These are phyloP conservation scores for Mythimna albipuncta DNA, from an alignment of 2,888 invertebrate genomes.

Conservation along the genomic window DNA sequence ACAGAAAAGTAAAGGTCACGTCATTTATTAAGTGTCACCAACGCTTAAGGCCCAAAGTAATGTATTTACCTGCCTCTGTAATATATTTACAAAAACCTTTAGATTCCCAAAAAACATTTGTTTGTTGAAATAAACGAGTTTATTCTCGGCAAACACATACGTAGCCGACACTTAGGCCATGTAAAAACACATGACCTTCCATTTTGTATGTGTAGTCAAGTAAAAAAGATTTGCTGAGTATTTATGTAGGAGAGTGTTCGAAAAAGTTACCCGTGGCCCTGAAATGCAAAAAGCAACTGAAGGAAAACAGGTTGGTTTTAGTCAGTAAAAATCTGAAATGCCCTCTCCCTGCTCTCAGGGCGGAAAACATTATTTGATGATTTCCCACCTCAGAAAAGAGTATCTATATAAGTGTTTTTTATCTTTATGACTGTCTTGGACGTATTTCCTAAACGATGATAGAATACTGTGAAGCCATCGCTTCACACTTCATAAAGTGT, in stretches of 20 bases:
- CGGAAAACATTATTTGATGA: too few relatives aligned
- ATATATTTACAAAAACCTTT: conserved; percentile 29
- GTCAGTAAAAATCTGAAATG: not conserved
- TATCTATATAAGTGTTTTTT: too few relatives aligned
- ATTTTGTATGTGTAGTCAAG: conserved; percentile 20
- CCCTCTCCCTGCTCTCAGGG: too few relatives aligned
- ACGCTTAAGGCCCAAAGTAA: conserved; percentile 5
- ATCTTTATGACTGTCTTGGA: conserved; percentile 13
- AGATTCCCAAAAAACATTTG: conserved; percentile 21
- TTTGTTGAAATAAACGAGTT: conserved; percentile 21
- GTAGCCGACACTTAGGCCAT: conserved; percentile 13
- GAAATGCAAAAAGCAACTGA: too few relatives aligned
- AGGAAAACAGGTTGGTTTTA: not conserved
- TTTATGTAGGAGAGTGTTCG: not conserved
- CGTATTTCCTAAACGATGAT: conserved; percentile 34
- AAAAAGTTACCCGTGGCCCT: too few relatives aligned
- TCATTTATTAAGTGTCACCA: conserved; percentile 10
- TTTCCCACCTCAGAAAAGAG: too few relatives aligned
- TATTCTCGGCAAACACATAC: conserved; percentile 21
- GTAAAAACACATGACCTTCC: conserved; percentile 21
- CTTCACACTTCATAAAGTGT: not conserved
- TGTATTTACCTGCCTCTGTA: conserved; percentile 1
- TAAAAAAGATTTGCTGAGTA: conserved; percentile 26
- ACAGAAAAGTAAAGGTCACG: conserved; percentile 7
- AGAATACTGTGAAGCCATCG: conserved; percentile 30